phyloP scores from a whole-genome alignment of 2,797 vertebrate genomes.

The Eulemur mongoz region DNA sequence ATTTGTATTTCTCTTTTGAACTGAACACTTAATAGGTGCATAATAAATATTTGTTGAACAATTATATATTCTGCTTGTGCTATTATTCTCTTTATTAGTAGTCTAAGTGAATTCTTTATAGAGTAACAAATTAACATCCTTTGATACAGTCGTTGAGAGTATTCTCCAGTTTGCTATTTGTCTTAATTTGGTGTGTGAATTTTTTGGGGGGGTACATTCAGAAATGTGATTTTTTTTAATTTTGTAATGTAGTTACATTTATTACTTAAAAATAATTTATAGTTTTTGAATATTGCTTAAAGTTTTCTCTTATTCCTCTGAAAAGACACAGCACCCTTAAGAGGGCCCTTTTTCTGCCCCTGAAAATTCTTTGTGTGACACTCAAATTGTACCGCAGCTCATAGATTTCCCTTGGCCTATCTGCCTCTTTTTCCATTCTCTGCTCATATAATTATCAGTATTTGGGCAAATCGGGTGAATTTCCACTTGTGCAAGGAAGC shows the following conservation, averaged over 20 bases:
- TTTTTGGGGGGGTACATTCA: background rate
- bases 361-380: background rate
- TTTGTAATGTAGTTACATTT: background rate
- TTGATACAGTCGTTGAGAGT: background rate
- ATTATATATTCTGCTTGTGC: background rate
- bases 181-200: background rate
- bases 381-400: no score
- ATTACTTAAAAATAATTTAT: background rate
- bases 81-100: background rate
- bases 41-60: slow-evolving; percentile 10
- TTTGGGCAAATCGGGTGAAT: background rate
- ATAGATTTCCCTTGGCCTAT: no score
- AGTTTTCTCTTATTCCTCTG: background rate
- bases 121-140: background rate
- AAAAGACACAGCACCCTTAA: background rate
- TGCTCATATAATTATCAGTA: no score
- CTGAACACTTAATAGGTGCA: background rate
- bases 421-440: background rate
- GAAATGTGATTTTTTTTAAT: background rate
- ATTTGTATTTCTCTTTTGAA: slow-evolving; percentile 39
- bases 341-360: background rate
- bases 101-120: background rate
- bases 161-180: background rate
- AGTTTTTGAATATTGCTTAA: background rate
- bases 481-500: background rate